Conservation (phyloP, 2,888 invertebrate genomes). For the Suillia variegata region DNA sequence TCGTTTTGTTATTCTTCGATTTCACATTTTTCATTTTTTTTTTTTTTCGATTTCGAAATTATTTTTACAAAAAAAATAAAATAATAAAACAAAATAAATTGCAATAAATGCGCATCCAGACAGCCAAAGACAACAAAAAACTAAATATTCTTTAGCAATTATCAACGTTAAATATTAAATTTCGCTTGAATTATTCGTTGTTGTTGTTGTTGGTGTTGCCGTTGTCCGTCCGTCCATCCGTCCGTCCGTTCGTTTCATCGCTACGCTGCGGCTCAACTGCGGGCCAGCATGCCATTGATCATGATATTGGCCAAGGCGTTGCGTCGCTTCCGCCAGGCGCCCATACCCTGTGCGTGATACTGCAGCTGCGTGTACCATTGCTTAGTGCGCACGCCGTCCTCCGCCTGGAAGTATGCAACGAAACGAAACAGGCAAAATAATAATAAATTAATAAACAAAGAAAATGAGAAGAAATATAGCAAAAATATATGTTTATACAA, state of each 20-base stretch:
- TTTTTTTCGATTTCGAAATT: too few relatives aligned
- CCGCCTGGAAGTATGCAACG: slow-evolving; percentile 68
- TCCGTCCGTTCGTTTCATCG: background rate
- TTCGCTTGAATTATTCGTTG: slow-evolving; percentile 9
- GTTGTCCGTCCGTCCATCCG: background rate
- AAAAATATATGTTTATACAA: background rate
- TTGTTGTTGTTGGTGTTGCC: slow-evolving; percentile 9
- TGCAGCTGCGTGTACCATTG: slow-evolving; percentile 90
- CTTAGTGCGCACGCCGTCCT: slow-evolving; percentile 83
- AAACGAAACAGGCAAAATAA: slow-evolving; percentile 9
- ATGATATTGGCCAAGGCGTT: slow-evolving; percentile 96
- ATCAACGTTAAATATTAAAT: background rate
- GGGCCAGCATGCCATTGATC: slow-evolving; percentile 82
- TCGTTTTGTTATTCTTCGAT: slow-evolving; percentile 15
- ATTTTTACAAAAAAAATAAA: too few relatives aligned
- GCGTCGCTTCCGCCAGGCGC: slow-evolving; percentile 88
- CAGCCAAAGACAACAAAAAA: too few relatives aligned
- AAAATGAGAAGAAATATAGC: background rate
- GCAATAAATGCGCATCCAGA: slow-evolving; percentile 13
- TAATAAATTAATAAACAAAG: slow-evolving; percentile 8
- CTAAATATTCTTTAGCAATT: too few relatives aligned
- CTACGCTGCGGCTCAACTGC: slow-evolving; percentile 29
- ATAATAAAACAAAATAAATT: too few relatives aligned
- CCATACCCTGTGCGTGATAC: slow-evolving; percentile 89
- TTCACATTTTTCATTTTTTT: background rate